Conservation (phyloP, 2,113 vertebrate species). For the Suricata suricatta region DNA sequence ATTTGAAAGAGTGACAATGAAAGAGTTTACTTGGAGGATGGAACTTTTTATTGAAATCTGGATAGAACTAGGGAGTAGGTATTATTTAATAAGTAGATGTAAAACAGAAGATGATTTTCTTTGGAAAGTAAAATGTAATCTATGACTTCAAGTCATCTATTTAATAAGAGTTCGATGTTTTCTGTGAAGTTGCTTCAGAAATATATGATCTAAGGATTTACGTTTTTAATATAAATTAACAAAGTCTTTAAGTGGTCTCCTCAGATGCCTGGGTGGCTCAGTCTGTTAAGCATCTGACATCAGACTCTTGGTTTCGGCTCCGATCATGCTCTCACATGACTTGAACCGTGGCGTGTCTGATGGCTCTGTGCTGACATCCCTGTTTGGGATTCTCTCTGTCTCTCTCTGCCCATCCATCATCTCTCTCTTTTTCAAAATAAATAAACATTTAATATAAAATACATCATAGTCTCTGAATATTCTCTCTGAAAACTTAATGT, state of each 20-base stretch:
- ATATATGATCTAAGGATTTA: not conserved
- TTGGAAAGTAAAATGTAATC: not conserved
- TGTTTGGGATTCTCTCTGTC: too few species aligned
- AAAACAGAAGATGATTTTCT: not conserved
- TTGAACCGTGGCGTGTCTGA: too few species aligned
- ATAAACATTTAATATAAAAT: not conserved
- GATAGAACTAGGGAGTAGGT: not conserved
- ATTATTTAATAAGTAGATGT: conserved; percentile 19
- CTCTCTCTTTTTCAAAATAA: too few species aligned
- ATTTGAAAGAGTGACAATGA: not conserved
- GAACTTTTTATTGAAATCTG: not conserved
- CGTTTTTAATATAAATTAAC: not conserved
- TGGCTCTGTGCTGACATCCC: too few species aligned
- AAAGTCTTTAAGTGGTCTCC: not conserved
- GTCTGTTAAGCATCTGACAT: too few species aligned
- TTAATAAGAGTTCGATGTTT: not conserved
- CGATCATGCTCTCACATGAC: too few species aligned
- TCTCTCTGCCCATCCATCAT: too few species aligned
- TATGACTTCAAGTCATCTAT: not conserved
- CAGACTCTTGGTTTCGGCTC: too few species aligned
- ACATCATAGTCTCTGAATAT: not conserved
- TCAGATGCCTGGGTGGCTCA: not conserved
- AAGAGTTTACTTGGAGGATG: not conserved
- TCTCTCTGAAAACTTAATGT: not conserved
- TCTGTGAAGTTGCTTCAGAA: conserved; percentile 16